Evolutionary conservation across 2,113 vertebrate genomes (phyloP), one percentile per base, ranked within the genome.

Genomic region (Nymphicus hollandicus): DNA sequence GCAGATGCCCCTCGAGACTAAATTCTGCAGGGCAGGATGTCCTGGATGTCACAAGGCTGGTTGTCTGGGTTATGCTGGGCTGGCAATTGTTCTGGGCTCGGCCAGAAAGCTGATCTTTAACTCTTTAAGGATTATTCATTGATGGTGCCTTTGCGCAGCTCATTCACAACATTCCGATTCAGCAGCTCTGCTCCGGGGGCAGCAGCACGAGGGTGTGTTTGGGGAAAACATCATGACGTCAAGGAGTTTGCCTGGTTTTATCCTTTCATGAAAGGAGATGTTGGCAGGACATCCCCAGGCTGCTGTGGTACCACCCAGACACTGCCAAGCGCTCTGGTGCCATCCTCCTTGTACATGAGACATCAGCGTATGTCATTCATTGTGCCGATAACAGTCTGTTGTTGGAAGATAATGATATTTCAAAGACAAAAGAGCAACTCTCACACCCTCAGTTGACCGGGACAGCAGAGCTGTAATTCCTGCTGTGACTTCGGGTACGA

Each of bases 161-260:
- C 23, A 2, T 3, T 70, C 6, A 0, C 3, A 37, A 39, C 7
- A 0, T 29, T 20, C 46, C 12, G n/a, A 3, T 44, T 31, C 43
- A 8, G 41, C 39, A 66, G 37, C n/a, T 43, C 27, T 1, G 13
- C 73, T 49, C 33, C 7, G 14, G 13, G 52, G 33, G n/a, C 41
- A 64, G 77, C 37, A 56, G 50, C 58, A 1, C 1, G 22, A 0
- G 3, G 41, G 6, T 53, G 56, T 28, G 76, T 49, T 55, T 25
- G 69, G 52, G 66, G 50, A 10, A 87, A 52, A 39, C 49, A 29
- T 82, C 19, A 2, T 12, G 44, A 31, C 39, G 37, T 9, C 41
- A 14, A 55, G 35, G 65, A 66, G 6, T 46, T 71, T 33, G 60
- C 33, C 49, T 56, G 33, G 24, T 50, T 56, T 41, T 33, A 13